Base-by-base conservation (phyloP, 2,888 invertebrate species). In the Strigamia transsilvanica region DNA sequence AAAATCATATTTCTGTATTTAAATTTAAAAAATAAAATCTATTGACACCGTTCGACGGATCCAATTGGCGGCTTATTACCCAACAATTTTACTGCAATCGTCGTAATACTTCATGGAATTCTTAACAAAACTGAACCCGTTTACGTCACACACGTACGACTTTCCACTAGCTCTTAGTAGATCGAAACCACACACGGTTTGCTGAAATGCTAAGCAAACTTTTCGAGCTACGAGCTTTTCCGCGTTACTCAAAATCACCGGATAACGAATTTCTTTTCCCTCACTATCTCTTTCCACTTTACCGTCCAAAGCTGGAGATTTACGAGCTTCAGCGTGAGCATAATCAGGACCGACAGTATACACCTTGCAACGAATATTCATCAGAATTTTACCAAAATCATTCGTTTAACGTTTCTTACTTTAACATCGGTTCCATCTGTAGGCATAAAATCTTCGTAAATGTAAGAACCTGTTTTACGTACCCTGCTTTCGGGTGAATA, bases 371-470 rank as follows among this genome's bases (percentile, higher is more conserved):
- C 79, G 2, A 38, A 83, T 0, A 83, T 13, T 27, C 73, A 18
- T 18, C 21, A 41, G 12, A 66, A 66, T 32, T 79, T 66, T 82
- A 27, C 7, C n/a, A n/a, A 41, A 18, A 81, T 32, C n/a, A 79
- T 34, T 34, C 1, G 0, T 23, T 27, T 4, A 79, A 38, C 32
- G 21, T 5, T 32, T 15, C 83, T 83, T 85, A 91, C 92, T 89
- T 93, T 93, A 2, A 93, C 92, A 88, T 93, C 92, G 6, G 92
- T 91, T 6, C 99, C 99, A 91, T 99, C 99, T 51, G 99, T 99
- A 7, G 99, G 99, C 98, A 99, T 99, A 89, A 99, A 99, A 89
- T 99, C 99, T 91, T 99, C 99, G 88, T 99, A 99, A 87, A 99
- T 98, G 89, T 96, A 99, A 13, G 98, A 98, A 77, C 99, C 99